Percentiles rank a stretch among this genome's conserved stretches.
Conservation (phyloP, 2,888 invertebrate species). For the Oscheius sp. region DNA sequence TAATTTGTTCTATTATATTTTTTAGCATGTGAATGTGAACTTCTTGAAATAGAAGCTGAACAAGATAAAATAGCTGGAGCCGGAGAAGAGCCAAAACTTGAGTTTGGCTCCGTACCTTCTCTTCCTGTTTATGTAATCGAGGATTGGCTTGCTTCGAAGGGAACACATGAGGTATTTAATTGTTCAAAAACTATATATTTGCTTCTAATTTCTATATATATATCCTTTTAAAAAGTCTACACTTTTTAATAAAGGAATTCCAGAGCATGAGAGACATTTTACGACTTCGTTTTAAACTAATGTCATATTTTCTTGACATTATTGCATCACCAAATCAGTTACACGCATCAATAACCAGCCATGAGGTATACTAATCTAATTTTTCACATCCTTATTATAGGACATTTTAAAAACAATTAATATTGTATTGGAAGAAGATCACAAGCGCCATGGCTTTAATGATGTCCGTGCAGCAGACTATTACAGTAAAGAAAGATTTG, state of each 20-base stretch:
- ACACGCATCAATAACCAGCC: not conserved
- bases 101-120: not conserved
- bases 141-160: slow-evolving; percentile 15
- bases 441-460: slow-evolving; percentile 29
- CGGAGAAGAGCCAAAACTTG: not conserved
- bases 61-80: not conserved
- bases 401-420: slow-evolving; percentile 21
- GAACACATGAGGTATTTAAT: slow-evolving; percentile 5
- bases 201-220: too few relatives aligned
- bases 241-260: too few relatives aligned
- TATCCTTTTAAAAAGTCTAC: too few relatives aligned
- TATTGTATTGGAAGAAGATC: slow-evolving; percentile 29
- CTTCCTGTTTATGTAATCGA: not conserved
- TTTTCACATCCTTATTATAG: slow-evolving; percentile 19
- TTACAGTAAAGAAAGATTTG: not conserved
- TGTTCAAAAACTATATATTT: too few relatives aligned
- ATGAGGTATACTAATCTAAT: slow-evolving; percentile 5
- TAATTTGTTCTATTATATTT: not conserved
- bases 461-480: not conserved
- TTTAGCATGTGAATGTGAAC: not conserved
- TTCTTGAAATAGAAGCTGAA: not conserved
- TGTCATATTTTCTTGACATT: slow-evolving; percentile 63
- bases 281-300: slow-evolving; percentile 62
- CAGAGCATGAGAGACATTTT: slow-evolving; percentile 48
- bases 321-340: slow-evolving; percentile 39